phyloP scores from a whole-genome alignment of 2,888 invertebrate genomes.

The Cactoblastis cactorum region DNA sequence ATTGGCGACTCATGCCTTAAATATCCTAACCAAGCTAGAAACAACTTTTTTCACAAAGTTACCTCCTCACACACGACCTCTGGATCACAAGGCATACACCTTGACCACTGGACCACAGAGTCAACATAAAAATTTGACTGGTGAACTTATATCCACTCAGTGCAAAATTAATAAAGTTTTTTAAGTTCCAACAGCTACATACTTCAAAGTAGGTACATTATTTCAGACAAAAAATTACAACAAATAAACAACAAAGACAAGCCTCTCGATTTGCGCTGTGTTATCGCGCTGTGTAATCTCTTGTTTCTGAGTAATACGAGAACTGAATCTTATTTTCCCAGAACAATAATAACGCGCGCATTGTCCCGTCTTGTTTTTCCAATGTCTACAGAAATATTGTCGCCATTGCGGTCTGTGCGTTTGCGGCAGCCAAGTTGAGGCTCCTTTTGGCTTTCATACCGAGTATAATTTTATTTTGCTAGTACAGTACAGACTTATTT shows the following conservation, averaged over 20 bases:
- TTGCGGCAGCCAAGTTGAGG: neutral
- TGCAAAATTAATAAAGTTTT: no score
- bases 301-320: neutral
- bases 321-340: neutral
- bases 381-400: slow-evolving; percentile 1
- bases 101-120: no score
- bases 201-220: no score
- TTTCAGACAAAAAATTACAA: neutral
- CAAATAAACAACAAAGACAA: neutral
- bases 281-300: slow-evolving; percentile 4
- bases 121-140: no score
- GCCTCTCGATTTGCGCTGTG: slow-evolving; percentile 1
- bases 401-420: neutral
- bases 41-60: no score
- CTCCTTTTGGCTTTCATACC: neutral
- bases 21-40: no score
- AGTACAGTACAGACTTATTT: neutral
- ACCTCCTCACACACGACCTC: no score
- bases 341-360: slow-evolving; percentile 9
- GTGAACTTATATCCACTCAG: no score
- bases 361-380: slow-evolving; percentile 3
- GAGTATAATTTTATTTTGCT: neutral
- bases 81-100: no score
- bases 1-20: no score
- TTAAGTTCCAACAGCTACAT: no score